Base-by-base conservation (phyloP, 37 sponge, comb jelly and placozoan genomes). In the Bolinopsis microptera region DNA sequence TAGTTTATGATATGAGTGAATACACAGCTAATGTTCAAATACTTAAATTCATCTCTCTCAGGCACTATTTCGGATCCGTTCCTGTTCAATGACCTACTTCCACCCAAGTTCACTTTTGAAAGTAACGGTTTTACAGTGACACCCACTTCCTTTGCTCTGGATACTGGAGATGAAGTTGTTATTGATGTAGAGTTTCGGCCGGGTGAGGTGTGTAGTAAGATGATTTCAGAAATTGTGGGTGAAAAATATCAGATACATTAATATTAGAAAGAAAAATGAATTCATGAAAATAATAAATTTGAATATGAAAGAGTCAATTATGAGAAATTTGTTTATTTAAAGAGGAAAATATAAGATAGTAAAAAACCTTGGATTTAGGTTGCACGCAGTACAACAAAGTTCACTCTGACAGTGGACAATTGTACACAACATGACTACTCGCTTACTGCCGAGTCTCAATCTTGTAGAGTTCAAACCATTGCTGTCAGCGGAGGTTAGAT, bases 401-500 rank as follows among this genome's bases (percentile, higher is more conserved):
- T 86, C 90, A 33, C 36, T 40, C 38, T 86, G 26, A 48, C 90
- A 24, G 61, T 86, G 3, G 90, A 86, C 48, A 86, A 86, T 48
- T 86, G 90, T 86, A 86, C 90, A 35, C 36, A 28, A n/a, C 34
- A 86, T 18, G 36, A 24, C 28, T 86, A 40, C 30, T 39, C 90
- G 2, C 3, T 86, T 24, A 41, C 61, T 0, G 90, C 90, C 0
- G 48, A 86, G 61, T 39, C 90, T 2, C 61, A 86, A 48, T 39
- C 31, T 3, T 86, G 90, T 86, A 39, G 90, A 40, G 90, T 86
- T 25, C 90, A 86, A 40, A 22, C 36, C 3, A 38, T 86, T 24
- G 90, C 90, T 39, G 90, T 86, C 30, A 86, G 90, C 36, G 90
- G 90, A 86, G 90, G 90, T 86, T 3, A 28, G 75, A 48, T 48